phyloP scores from a whole-genome alignment of 2,888 invertebrate genomes.

The Acrocera orbiculus region DNA sequence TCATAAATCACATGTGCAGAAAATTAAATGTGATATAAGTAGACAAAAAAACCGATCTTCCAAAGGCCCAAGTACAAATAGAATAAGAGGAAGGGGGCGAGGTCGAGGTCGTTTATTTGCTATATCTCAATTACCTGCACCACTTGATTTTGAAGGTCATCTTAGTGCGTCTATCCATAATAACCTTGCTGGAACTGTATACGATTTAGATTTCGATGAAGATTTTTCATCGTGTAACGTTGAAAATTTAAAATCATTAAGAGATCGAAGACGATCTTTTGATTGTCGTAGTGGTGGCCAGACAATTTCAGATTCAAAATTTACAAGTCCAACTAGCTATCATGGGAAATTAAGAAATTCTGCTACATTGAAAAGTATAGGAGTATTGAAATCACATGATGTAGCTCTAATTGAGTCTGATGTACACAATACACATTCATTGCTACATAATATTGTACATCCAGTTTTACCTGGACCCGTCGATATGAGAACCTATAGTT shows the following conservation, averaged over 20 bases:
- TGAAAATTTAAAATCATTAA: conserved; percentile 57
- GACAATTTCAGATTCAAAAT: conserved; percentile 13
- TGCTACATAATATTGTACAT: conserved; percentile 42
- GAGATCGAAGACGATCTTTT: conserved; percentile 61
- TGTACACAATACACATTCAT: conserved; percentile 20
- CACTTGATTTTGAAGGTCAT: conserved; percentile 37
- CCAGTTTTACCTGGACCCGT: conserved; percentile 72
- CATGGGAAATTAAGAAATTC: conserved; percentile 12
- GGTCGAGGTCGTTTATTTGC: conserved; percentile 17
- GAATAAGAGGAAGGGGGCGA: conserved; percentile 33
- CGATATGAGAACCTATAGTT: conserved; percentile 74
- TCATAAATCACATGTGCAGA: conserved; percentile 15
- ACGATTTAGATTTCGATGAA: conserved; percentile 70
- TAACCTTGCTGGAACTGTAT: conserved; percentile 71
- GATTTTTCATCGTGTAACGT: conserved; percentile 63
- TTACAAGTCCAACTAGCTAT: conserved; percentile 21
- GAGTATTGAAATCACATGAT: conserved; percentile 21
- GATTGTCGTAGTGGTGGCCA: conserved; percentile 35
- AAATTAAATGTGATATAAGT: conserved; percentile 14
- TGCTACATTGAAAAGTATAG: conserved; percentile 31
- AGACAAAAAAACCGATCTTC: conserved; percentile 23
- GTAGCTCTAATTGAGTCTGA: no score
- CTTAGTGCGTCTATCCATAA: conserved; percentile 43
- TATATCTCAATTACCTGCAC: conserved; percentile 20
- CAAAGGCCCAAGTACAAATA: conserved; percentile 19